Conservation (phyloP, 1,140 invertebrate genomes). For the Drosophila oshimai region DNA sequence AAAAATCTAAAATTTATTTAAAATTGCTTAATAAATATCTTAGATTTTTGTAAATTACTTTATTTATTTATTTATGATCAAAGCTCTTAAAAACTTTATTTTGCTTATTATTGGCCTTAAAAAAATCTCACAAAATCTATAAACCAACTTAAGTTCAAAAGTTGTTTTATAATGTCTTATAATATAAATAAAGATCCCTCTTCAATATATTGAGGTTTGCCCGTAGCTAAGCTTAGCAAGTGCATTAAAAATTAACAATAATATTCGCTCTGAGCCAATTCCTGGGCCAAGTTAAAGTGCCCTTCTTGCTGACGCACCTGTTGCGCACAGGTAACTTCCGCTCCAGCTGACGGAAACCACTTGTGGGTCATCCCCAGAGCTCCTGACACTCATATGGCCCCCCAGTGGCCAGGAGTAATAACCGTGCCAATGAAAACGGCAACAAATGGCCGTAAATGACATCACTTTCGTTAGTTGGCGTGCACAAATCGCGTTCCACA, state of each 20-base stretch:
- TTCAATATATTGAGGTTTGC: background rate
- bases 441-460: conserved; percentile 39
- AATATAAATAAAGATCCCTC: background rate
- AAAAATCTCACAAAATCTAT: too few relatives aligned
- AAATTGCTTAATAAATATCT: too few relatives aligned
- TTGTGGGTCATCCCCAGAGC: conserved; percentile 27
- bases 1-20: too few relatives aligned
- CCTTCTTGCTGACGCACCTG: conserved; percentile 17
- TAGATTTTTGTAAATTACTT: too few relatives aligned
- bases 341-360: conserved; percentile 25
- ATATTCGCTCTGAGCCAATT: background rate
- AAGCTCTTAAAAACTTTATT: too few relatives aligned
- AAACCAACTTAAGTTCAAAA: too few relatives aligned
- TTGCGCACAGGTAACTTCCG: conserved; percentile 17
- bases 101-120: too few relatives aligned
- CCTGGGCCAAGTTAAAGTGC: background rate
- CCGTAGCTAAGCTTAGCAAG: background rate
- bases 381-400: background rate
- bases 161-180: too few relatives aligned
- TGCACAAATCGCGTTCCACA: conserved; percentile 46
- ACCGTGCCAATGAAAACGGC: conserved; percentile 23
- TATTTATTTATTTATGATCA: too few relatives aligned
- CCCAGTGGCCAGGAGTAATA: conserved; percentile 4
- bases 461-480: conserved; percentile 50
- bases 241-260: background rate